Base-by-base conservation (phyloP, 2,888 invertebrate species). In the Parnassius mnemosyne region DNA sequence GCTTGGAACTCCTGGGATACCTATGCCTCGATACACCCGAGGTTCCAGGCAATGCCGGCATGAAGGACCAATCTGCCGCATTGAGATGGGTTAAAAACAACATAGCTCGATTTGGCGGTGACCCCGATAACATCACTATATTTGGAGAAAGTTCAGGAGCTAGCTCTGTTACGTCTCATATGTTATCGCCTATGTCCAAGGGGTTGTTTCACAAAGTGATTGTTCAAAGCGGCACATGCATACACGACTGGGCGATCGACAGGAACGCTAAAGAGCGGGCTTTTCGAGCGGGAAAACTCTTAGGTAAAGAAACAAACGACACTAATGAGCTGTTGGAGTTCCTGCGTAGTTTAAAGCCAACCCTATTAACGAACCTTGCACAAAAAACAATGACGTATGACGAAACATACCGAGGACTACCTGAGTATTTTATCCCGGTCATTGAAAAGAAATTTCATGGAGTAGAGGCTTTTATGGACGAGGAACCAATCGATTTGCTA, bases 71-170 rank as follows among this genome's bases (percentile, higher is more conserved):
- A 71, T 81, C 81, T 0, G 69, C 77, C 34, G 86, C 85, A 2
- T 63, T 86, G 5, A 74, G 72, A 41, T 85, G 85, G 85, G 68
- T 86, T 1, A 80, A 81, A 61, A 73, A 79, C 7, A 86, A 86
- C 54, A 85, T 86, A 47, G 69, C 64, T 1, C 65, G 75, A 12
- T 86, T 87, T 64, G 87, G 87, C 12, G 87, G 86, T 1, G 81
- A 86, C 57, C 74, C 80, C 1, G 72, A 82, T 10, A 83, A 84
- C 63, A 74, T 88, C 41, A 87, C 89, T 0, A 67, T 92, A 60
- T 84, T 87, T 63, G 92, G 90, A 1, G 84, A 88, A 65, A 87
- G 89, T 66, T 84, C 89, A 3, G 92, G 92, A 1, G 81, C 78
- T 0, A 75, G 75, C 0, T 78, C 84, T 5, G 84, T 84, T 0